phyloP scores from a whole-genome alignment of 2,113 vertebrate genomes.

The Naja naja region DNA sequence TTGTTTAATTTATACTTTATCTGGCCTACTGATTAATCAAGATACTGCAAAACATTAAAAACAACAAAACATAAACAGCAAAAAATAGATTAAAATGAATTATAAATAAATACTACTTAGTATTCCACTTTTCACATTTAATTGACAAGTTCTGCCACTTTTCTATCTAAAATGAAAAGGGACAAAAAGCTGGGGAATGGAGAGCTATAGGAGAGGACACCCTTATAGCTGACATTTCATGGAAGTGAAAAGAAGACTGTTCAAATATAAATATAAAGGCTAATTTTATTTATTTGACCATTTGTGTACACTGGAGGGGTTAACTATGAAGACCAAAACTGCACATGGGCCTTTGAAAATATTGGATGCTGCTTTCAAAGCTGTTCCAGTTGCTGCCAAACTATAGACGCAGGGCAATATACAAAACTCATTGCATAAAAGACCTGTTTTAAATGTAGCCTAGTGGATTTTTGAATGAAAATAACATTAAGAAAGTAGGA shows the following conservation, averaged over 20 bases:
- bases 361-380: neutral
- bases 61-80: neutral
- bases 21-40: neutral
- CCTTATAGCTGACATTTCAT: neutral
- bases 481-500: neutral
- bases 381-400: neutral
- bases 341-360: neutral
- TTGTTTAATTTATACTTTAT: neutral
- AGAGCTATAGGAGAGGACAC: neutral
- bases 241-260: neutral
- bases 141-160: neutral
- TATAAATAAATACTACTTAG: neutral
- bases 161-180: neutral
- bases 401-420: neutral
- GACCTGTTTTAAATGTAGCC: neutral
- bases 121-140: neutral
- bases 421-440: neutral
- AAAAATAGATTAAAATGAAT: neutral
- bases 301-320: neutral
- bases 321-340: neutral
- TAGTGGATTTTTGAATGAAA: neutral
- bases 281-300: neutral
- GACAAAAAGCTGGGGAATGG: neutral
- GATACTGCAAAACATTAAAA: neutral
- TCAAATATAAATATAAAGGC: accelerated